Percentiles rank a stretch among this genome's conserved stretches.
Conservation (phyloP, 1,140 invertebrate species). For the Eriocheir sinensis region DNA sequence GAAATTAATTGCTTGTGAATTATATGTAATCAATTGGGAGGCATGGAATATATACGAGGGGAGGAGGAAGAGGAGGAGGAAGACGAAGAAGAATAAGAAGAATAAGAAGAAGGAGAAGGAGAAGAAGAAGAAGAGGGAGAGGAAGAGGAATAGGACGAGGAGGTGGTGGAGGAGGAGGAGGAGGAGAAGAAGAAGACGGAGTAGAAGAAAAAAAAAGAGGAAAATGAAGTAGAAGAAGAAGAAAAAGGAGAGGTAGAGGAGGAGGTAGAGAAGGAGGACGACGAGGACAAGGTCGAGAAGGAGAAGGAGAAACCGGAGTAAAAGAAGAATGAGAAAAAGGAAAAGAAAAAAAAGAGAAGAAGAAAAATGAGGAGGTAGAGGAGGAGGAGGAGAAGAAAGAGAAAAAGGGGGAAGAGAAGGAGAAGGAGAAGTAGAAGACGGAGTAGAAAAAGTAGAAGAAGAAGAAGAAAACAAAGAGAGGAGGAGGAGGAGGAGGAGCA, state of each 20-base stretch:
- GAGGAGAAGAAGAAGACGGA: background rate
- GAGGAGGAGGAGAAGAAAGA: background rate
- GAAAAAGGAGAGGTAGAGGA: background rate
- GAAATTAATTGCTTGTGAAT: too few species aligned
- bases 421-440: background rate
- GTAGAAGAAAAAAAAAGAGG: background rate
- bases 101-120: too few species aligned
- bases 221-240: background rate
- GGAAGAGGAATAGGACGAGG: background rate
- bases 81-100: too few species aligned
- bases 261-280: background rate
- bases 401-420: background rate
- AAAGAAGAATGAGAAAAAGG: background rate
- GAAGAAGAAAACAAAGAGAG: background rate
- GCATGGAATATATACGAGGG: background rate
- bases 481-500: background rate
- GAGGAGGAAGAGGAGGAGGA: background rate
- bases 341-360: background rate
- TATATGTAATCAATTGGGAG: too few species aligned
- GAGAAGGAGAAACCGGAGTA: background rate
- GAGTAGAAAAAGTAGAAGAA: background rate
- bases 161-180: background rate
- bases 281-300: background rate
- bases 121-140: constrained; percentile 36
- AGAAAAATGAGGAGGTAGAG: background rate